A percentile compares a stretch with the other conserved stretches of the same genome.
These are phyloP conservation scores for Calliphora vomitoria DNA, from an alignment of 2,888 invertebrate genomes.

Conservation along the genomic window DNA sequence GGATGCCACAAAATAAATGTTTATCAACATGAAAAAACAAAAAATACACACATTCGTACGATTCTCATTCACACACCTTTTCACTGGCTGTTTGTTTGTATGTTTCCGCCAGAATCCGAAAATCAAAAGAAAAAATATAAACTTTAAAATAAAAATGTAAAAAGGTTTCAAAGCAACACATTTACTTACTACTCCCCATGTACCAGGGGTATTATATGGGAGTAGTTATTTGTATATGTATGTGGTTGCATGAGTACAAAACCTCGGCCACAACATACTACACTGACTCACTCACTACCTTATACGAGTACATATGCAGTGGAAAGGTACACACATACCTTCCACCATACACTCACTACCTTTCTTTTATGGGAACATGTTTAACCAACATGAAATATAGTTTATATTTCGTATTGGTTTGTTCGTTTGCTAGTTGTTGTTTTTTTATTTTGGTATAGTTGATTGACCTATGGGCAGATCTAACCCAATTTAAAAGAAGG, in stretches of 20 bases:
- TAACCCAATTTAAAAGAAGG: conserved; percentile 73
- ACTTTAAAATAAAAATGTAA: conserved; percentile 38
- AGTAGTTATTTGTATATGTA: not conserved
- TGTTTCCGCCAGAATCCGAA: conserved; percentile 37
- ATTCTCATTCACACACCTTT: conserved; percentile 39
- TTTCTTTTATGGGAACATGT: conserved; percentile 64
- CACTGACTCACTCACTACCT: conserved; percentile 20
- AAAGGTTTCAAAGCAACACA: conserved; percentile 53
- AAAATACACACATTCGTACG: not conserved
- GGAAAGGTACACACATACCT: conserved; percentile 43
- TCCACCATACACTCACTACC: conserved; percentile 7
- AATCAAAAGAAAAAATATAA: no score
- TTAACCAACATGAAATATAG: conserved; percentile 42
- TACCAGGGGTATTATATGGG: not conserved
- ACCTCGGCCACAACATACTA: conserved; percentile 22
- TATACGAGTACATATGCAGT: not conserved
- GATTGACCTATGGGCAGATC: conserved; percentile 74
- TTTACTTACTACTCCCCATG: conserved; percentile 40
- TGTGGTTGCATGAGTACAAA: conserved; percentile 26
- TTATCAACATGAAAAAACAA: conserved; percentile 16
- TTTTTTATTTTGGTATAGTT: conserved; percentile 56
- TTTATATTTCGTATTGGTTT: conserved; percentile 49
- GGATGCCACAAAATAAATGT: conserved; percentile 57
- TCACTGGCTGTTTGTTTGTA: conserved; percentile 34
- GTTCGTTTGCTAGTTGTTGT: conserved; percentile 2